phyloP scores from a whole-genome alignment of 2,797 vertebrate genomes.

The Florisuga fusca region DNA sequence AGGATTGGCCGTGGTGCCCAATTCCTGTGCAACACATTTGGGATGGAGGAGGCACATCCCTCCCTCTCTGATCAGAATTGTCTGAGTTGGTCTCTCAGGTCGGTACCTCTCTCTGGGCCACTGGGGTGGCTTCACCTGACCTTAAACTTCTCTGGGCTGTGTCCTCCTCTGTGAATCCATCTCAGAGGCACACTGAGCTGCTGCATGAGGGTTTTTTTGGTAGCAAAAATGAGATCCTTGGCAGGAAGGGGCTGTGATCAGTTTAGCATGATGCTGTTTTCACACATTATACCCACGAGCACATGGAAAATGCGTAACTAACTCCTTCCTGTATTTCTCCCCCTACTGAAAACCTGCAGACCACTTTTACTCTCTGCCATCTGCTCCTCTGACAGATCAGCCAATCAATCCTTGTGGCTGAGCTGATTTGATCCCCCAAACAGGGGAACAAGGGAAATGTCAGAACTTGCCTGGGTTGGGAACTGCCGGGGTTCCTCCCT shows the following conservation, averaged over 20 bases:
- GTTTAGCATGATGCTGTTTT: background rate
- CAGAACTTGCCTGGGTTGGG: fast-evolving
- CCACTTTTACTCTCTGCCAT: background rate
- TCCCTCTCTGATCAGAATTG: background rate
- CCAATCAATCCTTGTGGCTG: background rate
- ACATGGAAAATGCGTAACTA: background rate
- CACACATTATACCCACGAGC: background rate
- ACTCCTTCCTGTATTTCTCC: background rate
- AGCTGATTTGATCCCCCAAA: background rate
- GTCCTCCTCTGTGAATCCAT: background rate
- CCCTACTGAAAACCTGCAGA: background rate
- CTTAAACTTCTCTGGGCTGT: background rate
- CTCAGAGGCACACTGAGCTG: background rate
- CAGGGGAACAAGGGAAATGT: background rate
- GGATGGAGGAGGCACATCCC: too few species aligned
- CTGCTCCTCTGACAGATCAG: background rate
- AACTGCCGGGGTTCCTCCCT: background rate
- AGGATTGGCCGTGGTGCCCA: fast-evolving
- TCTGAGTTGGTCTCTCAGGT: background rate
- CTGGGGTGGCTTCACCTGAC: background rate
- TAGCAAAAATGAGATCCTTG: background rate
- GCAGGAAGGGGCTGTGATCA: background rate
- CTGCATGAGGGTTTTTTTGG: background rate
- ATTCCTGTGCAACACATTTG: fast-evolving
- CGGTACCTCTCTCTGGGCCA: background rate